These are phyloP conservation scores for Daubentonia madagascariensis DNA, from an alignment of 2,113 vertebrate genomes.

Conservation along the genomic window DNA sequence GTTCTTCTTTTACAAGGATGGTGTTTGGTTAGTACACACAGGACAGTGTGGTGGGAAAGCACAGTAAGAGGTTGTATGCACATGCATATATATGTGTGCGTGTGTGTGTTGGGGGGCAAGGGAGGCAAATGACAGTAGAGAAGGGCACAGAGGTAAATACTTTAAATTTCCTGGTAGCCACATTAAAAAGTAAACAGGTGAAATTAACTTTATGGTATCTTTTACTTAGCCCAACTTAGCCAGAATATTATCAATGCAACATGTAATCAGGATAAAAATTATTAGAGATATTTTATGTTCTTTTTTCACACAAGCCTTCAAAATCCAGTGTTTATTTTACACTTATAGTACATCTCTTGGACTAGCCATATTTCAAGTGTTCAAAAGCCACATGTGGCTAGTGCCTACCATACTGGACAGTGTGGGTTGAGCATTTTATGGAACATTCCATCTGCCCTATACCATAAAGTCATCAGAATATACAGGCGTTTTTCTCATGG, in stretches of 20 bases:
- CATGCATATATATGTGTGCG: fast-evolving
- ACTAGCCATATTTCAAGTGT: neutral
- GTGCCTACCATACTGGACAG: neutral
- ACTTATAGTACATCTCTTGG: neutral
- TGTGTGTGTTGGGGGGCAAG: too few species aligned
- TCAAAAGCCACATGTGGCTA: neutral
- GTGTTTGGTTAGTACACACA: neutral
- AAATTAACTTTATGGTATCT: neutral
- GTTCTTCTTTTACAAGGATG: neutral
- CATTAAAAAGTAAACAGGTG: neutral
- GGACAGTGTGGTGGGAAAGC: too few species aligned
- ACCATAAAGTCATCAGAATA: neutral
- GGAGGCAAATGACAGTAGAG: neutral
- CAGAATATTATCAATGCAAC: neutral
- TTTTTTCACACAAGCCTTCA: neutral
- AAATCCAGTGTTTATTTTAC: neutral
- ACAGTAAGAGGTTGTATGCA: too few species aligned
- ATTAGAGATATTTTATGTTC: neutral
- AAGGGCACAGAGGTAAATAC: neutral
- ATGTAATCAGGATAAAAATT: neutral
- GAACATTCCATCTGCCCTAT: neutral
- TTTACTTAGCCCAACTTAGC: neutral
- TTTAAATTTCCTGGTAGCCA: neutral
- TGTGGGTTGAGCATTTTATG: neutral
- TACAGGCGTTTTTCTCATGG: neutral